Evolutionary conservation across 2,797 vertebrate genomes (phyloP).

Genomic region (Paratrypauchen microcephalus): DNA sequence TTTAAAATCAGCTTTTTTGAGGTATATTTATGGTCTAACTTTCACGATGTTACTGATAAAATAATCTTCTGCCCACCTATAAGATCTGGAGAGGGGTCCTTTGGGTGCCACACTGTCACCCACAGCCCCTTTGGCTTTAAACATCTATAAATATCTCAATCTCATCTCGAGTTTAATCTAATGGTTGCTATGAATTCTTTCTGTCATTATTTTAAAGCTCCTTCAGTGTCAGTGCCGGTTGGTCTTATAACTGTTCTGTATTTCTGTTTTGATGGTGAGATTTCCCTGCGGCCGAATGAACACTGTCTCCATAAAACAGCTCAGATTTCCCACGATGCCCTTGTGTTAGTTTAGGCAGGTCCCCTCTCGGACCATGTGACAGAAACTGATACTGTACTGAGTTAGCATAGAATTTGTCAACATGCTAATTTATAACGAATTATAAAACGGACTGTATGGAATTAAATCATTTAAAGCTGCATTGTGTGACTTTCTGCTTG

Average conservation of each 20-base stretch:
- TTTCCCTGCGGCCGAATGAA: conserved; percentile 9
- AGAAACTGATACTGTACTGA: not conserved
- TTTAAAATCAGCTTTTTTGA: too few relatives aligned
- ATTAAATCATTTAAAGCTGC: too few relatives aligned
- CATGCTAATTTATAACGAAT: not conserved
- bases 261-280: conserved; percentile 9
- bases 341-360: not conserved
- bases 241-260: not conserved
- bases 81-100: too few relatives aligned
- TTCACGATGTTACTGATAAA: too few relatives aligned
- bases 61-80: too few relatives aligned
- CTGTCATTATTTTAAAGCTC: not conserved
- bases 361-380: not conserved
- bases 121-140: too few relatives aligned
- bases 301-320: conserved; percentile 3
- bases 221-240: not conserved
- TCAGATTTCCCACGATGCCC: conserved; percentile 3
- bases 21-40: too few relatives aligned
- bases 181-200: not conserved
- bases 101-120: too few relatives aligned
- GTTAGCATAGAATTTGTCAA: not conserved
- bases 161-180: too few relatives aligned
- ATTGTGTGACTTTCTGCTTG: too few relatives aligned
- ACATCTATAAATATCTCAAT: too few relatives aligned
- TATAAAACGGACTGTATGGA: too few relatives aligned